Conservation (phyloP, 2,797 vertebrate species). For the Gallinago stenura region DNA sequence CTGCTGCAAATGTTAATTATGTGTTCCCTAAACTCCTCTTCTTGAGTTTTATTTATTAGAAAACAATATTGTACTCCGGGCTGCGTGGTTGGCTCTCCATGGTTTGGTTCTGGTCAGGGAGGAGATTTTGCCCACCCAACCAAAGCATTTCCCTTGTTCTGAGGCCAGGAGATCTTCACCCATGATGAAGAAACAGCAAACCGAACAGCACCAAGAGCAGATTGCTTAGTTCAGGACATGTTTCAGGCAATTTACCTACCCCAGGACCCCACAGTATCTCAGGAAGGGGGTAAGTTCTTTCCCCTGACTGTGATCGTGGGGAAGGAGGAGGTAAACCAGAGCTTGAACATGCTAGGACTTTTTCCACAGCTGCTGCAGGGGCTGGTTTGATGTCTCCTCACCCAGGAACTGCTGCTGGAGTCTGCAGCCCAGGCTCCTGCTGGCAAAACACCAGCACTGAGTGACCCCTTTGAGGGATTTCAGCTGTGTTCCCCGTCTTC, state of each 20-base stretch:
- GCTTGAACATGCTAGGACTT: accelerated
- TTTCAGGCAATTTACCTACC: neutral
- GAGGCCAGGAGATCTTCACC: neutral
- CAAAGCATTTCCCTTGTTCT: neutral
- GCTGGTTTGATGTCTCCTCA: neutral
- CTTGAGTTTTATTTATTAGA: slow-evolving; percentile 7
- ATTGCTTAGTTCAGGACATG: neutral
- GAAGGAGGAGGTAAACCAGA: neutral
- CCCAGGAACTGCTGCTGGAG: neutral
- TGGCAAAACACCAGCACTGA: accelerated
- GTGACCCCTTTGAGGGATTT: neutral
- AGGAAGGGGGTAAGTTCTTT: neutral
- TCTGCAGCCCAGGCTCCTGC: neutral
- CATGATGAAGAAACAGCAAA: neutral
- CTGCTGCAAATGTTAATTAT: neutral
- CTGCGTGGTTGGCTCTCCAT: neutral
- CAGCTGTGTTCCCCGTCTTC: neutral
- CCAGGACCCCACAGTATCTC: neutral
- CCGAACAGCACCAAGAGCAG: neutral
- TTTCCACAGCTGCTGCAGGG: neutral
- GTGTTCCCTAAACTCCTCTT: neutral
- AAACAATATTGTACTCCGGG: neutral
- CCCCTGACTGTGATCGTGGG: neutral
- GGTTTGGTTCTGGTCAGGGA: neutral
- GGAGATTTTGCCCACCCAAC: neutral